Percentiles rank a stretch among this genome's conserved stretches.
Evolutionary conservation across 2,797 vertebrate species (phyloP).

Genomic region (Perodicticus potto): DNA sequence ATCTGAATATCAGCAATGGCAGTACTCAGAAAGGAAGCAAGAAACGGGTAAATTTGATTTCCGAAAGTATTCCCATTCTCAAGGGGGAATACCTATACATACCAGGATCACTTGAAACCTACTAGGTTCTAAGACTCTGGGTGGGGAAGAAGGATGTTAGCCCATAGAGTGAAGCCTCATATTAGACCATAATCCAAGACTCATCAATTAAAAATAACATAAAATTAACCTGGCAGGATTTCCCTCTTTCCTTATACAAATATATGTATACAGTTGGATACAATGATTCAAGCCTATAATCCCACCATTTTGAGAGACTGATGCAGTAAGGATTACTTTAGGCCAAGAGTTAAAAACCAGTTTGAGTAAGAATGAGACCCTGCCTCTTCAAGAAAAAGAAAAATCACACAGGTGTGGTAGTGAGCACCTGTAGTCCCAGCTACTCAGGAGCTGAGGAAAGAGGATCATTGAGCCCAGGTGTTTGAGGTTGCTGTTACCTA

Average conservation of each 20-base stretch:
- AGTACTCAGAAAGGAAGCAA: not conserved
- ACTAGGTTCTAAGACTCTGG: not conserved
- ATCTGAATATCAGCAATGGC: not conserved
- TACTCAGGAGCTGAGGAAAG: not conserved
- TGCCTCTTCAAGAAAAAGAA: not conserved
- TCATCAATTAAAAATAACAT: not conserved
- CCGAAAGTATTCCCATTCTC: conserved; percentile 10
- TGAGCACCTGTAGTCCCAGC: not conserved
- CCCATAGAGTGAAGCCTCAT: not conserved
- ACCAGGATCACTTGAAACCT: not conserved
- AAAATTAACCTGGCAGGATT: not conserved
- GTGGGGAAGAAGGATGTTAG: not conserved
- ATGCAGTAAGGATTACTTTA: not conserved
- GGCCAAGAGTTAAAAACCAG: not conserved
- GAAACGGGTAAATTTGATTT: conserved; percentile 18
- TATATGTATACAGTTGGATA: not conserved
- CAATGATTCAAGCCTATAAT: not conserved
- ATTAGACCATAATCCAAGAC: conserved; percentile 44
- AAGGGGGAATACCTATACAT: not conserved
- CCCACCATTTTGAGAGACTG: not conserved
- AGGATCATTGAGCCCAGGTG: not conserved
- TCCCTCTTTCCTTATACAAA: conserved; percentile 23
- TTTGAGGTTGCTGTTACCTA: not conserved
- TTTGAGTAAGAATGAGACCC: not conserved
- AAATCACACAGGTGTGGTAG: not conserved